These are phyloP conservation scores for Crioceris asparagi DNA, from an alignment of 2,888 invertebrate genomes.

Conservation along the genomic window DNA sequence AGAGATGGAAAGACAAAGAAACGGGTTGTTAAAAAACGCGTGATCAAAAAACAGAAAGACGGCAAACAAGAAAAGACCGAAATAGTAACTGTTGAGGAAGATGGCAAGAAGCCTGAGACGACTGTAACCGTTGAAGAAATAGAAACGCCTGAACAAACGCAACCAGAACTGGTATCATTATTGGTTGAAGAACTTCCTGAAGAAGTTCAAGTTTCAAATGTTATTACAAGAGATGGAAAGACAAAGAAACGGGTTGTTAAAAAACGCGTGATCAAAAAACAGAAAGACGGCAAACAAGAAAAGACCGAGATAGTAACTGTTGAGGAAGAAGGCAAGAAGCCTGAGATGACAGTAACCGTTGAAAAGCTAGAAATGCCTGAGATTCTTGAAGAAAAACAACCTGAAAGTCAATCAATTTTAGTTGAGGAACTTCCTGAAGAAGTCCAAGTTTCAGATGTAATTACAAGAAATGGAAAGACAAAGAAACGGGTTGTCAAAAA, in stretches of 20 bases:
- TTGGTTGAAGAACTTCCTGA: conserved; percentile 26
- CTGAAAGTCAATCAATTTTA: conserved; percentile 21
- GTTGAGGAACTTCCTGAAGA: conserved; percentile 25
- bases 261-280: conserved; percentile 18
- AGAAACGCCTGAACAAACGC: conserved; percentile 11
- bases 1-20: conserved; percentile 22
- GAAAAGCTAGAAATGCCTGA: conserved; percentile 22
- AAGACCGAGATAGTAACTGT: conserved; percentile 29
- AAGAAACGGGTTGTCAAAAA: conserved; percentile 28
- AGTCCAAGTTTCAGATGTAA: conserved; percentile 25
- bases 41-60: conserved; percentile 35
- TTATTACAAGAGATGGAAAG: conserved; percentile 19
- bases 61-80: conserved; percentile 32
- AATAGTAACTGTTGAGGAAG: conserved; percentile 38
- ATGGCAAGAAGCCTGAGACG: conserved; percentile 32
- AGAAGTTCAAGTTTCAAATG: conserved; percentile 30
- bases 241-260: conserved; percentile 28
- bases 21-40: conserved; percentile 31
- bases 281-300: conserved; percentile 23
- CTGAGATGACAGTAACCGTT: conserved; percentile 26
- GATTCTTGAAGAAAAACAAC: no score
- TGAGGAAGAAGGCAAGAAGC: conserved; percentile 28
- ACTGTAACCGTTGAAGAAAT: conserved; percentile 37
- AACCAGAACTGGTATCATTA: conserved; percentile 21
- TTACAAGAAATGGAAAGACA: conserved; percentile 20